A percentile compares a stretch with the other conserved stretches of the same genome.
phyloP scores from a whole-genome alignment of 2,888 invertebrate species.

The Melipona beecheii region DNA sequence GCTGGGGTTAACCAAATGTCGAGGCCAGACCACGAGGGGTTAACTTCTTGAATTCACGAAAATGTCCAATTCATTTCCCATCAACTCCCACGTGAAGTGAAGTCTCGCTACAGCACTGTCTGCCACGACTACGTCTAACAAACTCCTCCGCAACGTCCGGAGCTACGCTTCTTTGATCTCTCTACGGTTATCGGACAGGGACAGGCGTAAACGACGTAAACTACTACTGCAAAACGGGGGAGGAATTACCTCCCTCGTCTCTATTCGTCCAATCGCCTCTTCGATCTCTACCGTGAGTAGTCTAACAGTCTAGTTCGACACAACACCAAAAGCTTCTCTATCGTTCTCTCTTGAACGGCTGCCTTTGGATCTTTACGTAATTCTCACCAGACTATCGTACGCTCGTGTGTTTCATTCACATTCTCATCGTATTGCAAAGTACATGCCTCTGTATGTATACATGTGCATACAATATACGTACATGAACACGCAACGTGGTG shows the following conservation, averaged over 20 bases:
- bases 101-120: constrained; percentile 63
- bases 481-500: background rate
- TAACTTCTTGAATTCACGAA: background rate
- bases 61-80: background rate
- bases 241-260: constrained; percentile 4
- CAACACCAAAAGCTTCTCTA: constrained; percentile 65
- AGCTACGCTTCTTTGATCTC: constrained; percentile 48
- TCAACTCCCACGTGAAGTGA: background rate
- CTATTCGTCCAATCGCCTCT: constrained; percentile 34
- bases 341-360: constrained; percentile 24
- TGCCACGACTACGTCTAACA: constrained; percentile 44
- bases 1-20: background rate
- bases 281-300: constrained; percentile 31
- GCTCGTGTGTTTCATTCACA: constrained; percentile 40
- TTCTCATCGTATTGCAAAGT: constrained; percentile 22
- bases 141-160: constrained; percentile 19
- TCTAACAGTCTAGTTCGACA: constrained; percentile 54
- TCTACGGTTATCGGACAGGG: constrained; percentile 43
- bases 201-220: constrained; percentile 12
- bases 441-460: constrained; percentile 52
- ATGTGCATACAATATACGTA: constrained; percentile 31
- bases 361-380: background rate
- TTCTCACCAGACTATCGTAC: constrained; percentile 3
- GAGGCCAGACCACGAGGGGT: background rate
- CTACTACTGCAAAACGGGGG: constrained; percentile 21